Evolutionary conservation across 1,140 invertebrate genomes (phyloP).

Genomic region (Oryctes rhinoceros): DNA sequence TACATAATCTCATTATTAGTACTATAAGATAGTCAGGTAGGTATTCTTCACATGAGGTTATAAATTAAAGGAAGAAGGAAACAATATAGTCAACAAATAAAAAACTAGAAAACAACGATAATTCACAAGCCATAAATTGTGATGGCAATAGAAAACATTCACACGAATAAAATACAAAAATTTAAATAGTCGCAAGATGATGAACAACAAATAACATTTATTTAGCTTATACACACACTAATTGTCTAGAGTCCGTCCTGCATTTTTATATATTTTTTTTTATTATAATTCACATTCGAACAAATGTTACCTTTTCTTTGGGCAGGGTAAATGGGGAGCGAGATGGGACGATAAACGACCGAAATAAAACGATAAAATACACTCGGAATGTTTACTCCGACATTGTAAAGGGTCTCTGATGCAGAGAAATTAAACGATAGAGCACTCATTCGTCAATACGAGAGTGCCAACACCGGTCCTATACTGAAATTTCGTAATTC

Average conservation of each 20-base stretch:
- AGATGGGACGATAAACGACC: constrained; percentile 45
- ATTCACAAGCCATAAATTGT: constrained; percentile 46
- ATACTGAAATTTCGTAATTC: constrained; percentile 96
- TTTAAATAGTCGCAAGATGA: constrained; percentile 50
- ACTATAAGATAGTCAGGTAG: constrained; percentile 46
- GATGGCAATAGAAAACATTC: constrained; percentile 40
- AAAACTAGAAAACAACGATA: constrained; percentile 46
- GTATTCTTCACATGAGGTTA: constrained; percentile 40
- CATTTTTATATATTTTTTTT: not conserved
- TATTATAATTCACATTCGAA: constrained; percentile 43
- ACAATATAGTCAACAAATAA: constrained; percentile 49
- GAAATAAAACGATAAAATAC: constrained; percentile 24
- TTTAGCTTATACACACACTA: constrained; percentile 50
- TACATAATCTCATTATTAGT: constrained; percentile 42
- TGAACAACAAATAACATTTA: constrained; percentile 56
- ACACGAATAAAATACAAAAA: constrained; percentile 47
- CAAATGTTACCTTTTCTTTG: not conserved
- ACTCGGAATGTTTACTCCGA: constrained; percentile 52
- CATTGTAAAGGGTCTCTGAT: constrained; percentile 55
- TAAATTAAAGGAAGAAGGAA: constrained; percentile 46
- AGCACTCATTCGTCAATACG: constrained; percentile 57
- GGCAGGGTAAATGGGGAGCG: constrained; percentile 34
- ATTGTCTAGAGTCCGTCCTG: constrained; percentile 23
- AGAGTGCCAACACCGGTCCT: constrained; percentile 62
- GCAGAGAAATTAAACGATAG: constrained; percentile 56